These are phyloP conservation scores for Elaeidobius kamerunicus DNA, from an alignment of 2,888 invertebrate genomes.

Conservation along the genomic window DNA sequence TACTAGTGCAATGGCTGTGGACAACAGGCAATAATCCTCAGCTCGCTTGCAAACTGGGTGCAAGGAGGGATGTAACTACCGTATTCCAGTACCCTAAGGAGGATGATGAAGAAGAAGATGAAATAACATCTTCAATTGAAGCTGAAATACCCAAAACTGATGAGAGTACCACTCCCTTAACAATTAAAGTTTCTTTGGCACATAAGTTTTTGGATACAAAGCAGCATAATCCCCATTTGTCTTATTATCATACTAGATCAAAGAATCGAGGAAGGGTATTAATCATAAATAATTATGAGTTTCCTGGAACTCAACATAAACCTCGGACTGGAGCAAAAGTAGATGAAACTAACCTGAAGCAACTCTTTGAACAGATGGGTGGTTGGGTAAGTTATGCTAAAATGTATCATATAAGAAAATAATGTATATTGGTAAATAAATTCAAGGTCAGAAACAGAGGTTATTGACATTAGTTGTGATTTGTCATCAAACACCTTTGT, in stretches of 20 bases:
- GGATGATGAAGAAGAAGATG: constrained; percentile 22
- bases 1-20: constrained; percentile 31
- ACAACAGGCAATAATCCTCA: constrained; percentile 31
- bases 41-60: constrained; percentile 28
- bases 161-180: constrained; percentile 26
- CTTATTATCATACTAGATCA: constrained; percentile 54
- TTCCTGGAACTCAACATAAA: constrained; percentile 44
- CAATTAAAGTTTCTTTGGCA: constrained; percentile 33
- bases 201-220: constrained; percentile 34
- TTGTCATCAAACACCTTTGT: too few species aligned
- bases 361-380: constrained; percentile 58
- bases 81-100: constrained; percentile 9
- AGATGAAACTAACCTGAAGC: constrained; percentile 57
- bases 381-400: constrained; percentile 36
- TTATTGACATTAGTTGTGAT: too few species aligned
- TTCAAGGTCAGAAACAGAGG: too few species aligned
- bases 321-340: constrained; percentile 56
- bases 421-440: too few species aligned
- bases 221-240: constrained; percentile 34
- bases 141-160: constrained; percentile 18
- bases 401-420: too few species aligned
- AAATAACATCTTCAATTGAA: constrained; percentile 28
- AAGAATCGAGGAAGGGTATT: constrained; percentile 58
- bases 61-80: constrained; percentile 2
- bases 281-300: constrained; percentile 61